Conservation (phyloP, 2,888 invertebrate genomes). For the Chaetoderma sp. region DNA sequence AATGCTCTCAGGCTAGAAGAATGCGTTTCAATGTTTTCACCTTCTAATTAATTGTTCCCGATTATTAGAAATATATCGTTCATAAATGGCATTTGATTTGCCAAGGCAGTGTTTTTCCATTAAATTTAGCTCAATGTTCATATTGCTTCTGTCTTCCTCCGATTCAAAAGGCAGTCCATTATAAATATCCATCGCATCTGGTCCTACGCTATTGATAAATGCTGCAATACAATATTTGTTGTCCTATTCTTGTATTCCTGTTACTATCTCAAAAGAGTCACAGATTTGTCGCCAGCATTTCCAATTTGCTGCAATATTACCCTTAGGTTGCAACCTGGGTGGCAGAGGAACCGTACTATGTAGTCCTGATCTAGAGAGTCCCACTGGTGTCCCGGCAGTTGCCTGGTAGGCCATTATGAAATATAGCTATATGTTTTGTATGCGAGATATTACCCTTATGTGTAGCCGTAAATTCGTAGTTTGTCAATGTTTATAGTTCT, state of each 20-base stretch:
- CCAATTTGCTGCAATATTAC: neutral
- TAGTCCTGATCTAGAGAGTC: too few relatives aligned
- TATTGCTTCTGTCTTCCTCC: neutral
- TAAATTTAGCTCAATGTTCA: neutral
- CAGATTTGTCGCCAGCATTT: slow-evolving; percentile 1
- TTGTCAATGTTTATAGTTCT: too few relatives aligned
- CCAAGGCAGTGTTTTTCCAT: neutral
- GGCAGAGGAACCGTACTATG: neutral
- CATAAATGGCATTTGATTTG: slow-evolving; percentile 6
- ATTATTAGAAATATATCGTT: slow-evolving; percentile 9
- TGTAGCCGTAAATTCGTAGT: too few relatives aligned
- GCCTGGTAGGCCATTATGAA: too few relatives aligned
- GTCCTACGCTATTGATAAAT: neutral
- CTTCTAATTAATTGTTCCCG: slow-evolving; percentile 2
- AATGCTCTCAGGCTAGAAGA: slow-evolving; percentile 4
- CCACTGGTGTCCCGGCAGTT: too few relatives aligned
- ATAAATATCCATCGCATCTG: neutral
- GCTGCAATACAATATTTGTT: neutral
- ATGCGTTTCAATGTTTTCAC: slow-evolving; percentile 11
- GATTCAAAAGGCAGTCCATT: neutral
- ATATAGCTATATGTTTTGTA: too few relatives aligned
- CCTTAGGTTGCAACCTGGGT: neutral
- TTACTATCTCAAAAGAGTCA: neutral
- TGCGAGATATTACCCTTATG: too few relatives aligned
- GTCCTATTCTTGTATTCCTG: neutral